phyloP scores from a whole-genome alignment of 2,797 vertebrate species.

The Acanthurus lineatus region DNA sequence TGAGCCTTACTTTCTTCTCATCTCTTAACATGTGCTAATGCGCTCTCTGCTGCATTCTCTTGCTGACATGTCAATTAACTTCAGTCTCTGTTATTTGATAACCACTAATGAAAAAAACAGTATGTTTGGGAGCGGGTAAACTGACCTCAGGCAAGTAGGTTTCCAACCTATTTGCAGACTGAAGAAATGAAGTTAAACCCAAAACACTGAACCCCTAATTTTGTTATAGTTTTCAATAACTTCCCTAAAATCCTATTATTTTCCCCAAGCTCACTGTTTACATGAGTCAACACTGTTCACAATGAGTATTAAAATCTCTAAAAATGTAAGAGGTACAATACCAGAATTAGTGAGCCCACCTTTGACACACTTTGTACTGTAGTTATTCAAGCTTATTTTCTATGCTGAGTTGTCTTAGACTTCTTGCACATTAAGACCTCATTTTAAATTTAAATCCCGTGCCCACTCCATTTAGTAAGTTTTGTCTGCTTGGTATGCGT shows the following conservation, averaged over 20 bases:
- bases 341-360: neutral
- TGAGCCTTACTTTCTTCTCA: no score
- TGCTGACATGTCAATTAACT: no score
- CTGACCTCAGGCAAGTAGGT: no score
- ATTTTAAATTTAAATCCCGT: conserved; percentile 65
- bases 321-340: neutral
- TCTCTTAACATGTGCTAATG: no score
- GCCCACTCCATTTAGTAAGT: conserved; percentile 42
- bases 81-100: no score
- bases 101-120: no score
- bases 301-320: neutral
- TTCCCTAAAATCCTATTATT: neutral
- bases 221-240: neutral
- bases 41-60: no score
- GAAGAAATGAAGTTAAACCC: no score
- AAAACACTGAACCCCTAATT: neutral
- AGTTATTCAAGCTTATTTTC: conserved; percentile 35
- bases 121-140: no score
- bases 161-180: no score
- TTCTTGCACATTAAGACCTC: conserved; percentile 50
- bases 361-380: conserved; percentile 43
- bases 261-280: neutral
- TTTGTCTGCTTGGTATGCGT: conserved; percentile 76
- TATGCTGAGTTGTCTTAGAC: conserved; percentile 25
- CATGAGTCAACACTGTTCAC: conserved; percentile 1